phyloP scores from a whole-genome alignment of 2,888 invertebrate genomes.

The Athalia circularis region DNA sequence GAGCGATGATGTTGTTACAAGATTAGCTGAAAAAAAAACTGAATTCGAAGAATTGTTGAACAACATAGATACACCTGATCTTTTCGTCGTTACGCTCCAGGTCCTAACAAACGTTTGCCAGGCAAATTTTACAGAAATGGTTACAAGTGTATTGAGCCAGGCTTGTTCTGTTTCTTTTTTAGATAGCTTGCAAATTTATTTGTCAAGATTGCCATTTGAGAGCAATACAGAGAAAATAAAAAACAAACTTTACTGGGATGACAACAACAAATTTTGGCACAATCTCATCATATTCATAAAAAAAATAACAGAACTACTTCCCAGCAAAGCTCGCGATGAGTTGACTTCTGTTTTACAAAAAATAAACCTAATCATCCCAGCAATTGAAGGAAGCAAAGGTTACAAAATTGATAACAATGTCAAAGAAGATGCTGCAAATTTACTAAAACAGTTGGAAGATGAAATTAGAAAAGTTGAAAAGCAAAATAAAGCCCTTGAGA shows the following conservation, averaged over 20 bases:
- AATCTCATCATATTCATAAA: conserved; percentile 62
- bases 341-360: conserved; percentile 61
- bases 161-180: conserved; percentile 51
- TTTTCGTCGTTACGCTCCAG: conserved; percentile 15
- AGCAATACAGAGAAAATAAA: conserved; percentile 47
- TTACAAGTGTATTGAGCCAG: conserved; percentile 16
- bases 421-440: conserved; percentile 39
- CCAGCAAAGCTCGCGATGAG: conserved; percentile 64
- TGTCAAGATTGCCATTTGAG: conserved; percentile 54
- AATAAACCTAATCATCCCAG: conserved; percentile 55
- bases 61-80: background rate
- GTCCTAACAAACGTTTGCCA: conserved; percentile 11
- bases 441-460: conserved; percentile 43
- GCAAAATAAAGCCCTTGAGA: conserved; percentile 40
- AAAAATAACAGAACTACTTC: conserved; percentile 68
- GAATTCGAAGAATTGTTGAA: conserved; percentile 29
- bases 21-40: background rate
- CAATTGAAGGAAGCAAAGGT: conserved; percentile 51
- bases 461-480: conserved; percentile 47
- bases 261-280: conserved; percentile 59
- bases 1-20: conserved; percentile 14
- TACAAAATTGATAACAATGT: conserved; percentile 45
- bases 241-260: conserved; percentile 55
- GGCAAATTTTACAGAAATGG: conserved; percentile 21
- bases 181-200: conserved; percentile 54